Conservation (phyloP, 2,888 invertebrate genomes). For the Pocota personata region DNA sequence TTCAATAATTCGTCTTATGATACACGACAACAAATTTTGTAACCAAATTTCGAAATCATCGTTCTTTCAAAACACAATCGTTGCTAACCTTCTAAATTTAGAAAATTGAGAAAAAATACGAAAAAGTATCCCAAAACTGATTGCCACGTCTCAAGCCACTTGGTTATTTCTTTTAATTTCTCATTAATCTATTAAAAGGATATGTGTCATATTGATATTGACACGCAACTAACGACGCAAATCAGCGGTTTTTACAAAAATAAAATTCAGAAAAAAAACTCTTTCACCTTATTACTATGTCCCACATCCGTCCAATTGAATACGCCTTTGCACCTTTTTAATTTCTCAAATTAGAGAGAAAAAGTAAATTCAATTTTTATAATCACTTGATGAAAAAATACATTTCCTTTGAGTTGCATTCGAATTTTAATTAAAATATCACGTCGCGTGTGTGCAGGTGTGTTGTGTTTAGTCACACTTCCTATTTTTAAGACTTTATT, state of each 20-base stretch:
- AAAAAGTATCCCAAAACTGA: background rate
- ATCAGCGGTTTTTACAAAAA: background rate
- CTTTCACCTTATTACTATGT: background rate
- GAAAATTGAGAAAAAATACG: conserved; percentile 23
- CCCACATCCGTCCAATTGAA: background rate
- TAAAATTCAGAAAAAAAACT: background rate
- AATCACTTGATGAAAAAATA: background rate
- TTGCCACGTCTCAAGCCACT: background rate
- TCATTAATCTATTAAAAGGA: conserved; percentile 33
- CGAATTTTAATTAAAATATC: conserved; percentile 34
- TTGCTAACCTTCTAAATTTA: conserved; percentile 42
- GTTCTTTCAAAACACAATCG: background rate
- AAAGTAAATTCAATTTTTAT: background rate
- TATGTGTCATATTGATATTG: conserved; percentile 12
- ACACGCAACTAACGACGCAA: background rate
- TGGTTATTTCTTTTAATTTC: background rate
- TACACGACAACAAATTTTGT: background rate
- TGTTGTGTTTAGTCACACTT: conserved; percentile 38
- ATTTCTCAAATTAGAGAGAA: background rate
- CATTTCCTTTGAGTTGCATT: conserved; percentile 11
- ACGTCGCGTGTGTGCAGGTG: conserved; percentile 35
- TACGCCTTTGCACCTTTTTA: background rate
- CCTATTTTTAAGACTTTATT: conserved; percentile 46
- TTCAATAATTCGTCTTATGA: background rate
- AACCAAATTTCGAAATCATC: background rate